Percentiles rank a stretch among this genome's conserved stretches.
Evolutionary conservation across 2,113 vertebrate species (phyloP).

Genomic region (Lanius collurio): DNA sequence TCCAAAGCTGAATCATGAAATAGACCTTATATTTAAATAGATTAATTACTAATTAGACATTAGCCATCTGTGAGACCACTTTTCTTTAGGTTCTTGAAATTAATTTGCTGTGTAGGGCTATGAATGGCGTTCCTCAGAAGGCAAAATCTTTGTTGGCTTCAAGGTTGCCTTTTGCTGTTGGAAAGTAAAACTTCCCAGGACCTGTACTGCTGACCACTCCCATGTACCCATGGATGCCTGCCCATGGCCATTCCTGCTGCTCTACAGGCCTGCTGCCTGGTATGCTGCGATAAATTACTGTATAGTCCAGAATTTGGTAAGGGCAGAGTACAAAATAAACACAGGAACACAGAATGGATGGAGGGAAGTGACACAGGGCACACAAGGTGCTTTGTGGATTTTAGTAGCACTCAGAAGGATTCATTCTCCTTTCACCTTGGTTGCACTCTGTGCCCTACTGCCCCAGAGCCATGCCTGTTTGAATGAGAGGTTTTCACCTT

Average conservation of each 20-base stretch:
- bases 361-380: background rate
- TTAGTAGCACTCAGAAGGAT: background rate
- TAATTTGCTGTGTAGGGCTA: background rate
- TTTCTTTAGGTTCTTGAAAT: background rate
- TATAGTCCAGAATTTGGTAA: background rate
- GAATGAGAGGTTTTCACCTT: rapidly evolving
- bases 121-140: background rate
- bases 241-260: background rate
- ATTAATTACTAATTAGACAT: background rate
- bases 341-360: background rate
- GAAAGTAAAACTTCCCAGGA: background rate
- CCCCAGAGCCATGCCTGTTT: background rate
- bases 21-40: background rate
- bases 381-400: background rate
- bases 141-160: background rate
- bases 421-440: background rate
- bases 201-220: background rate
- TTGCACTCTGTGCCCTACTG: background rate
- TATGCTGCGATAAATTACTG: background rate
- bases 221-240: background rate
- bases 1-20: background rate
- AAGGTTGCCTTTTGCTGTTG: background rate
- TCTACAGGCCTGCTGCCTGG: background rate
- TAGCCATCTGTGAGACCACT: background rate
- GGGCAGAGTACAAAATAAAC: background rate